Evolutionary conservation across 2,888 invertebrate genomes (phyloP), one percentile per base, ranked within the genome.

Genomic region (Phlogophora meticulosa): DNA sequence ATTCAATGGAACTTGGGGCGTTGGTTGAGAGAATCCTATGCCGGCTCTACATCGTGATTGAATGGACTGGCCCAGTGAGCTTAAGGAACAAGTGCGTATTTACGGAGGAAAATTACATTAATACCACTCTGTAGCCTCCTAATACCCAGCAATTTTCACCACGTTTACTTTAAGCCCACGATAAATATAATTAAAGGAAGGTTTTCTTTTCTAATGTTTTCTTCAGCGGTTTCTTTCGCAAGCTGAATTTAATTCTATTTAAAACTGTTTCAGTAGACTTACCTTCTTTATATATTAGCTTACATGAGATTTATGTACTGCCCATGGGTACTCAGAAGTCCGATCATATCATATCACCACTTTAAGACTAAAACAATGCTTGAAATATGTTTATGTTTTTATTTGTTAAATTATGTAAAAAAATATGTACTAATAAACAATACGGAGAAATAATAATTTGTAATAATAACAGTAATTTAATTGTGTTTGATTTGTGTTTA

Each of bases 1-100:
- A 81, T 81, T 81, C 68, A 72, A 71, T 71, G 71, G 64, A 56
- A 72, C 76, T 78, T 75, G 48, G 59, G 45, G 59, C 60, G 67
- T 64, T 78, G 56, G 62, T 49, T 66, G 59, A 61, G 53, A 53
- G 68, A 76, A 79, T 67, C 73, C 72, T 67, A 59, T 66, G 55
- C 58, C 7, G 48, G 36, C 48, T 67, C 59, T 40, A 42, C 42
- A 43, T 24, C 22, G 43, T 58, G 53, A 72, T 61, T 75, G 71
- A 80, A 80, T 75, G 42, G 65, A 65, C 63, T 38, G 28, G 65
- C 60, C 45, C 67, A 63, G 43, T 17, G 53, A 40, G 71, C 63
- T 76, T 60, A 40, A 46, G 10, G 36, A 53, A 57, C 57, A 58
- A 73, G 49, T 46, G 28, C 13, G 48, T 56, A 63, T 71, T 62